These are phyloP conservation scores for Emmelina monodactyla DNA, from an alignment of 2,888 invertebrate species.

Conservation along the genomic window DNA sequence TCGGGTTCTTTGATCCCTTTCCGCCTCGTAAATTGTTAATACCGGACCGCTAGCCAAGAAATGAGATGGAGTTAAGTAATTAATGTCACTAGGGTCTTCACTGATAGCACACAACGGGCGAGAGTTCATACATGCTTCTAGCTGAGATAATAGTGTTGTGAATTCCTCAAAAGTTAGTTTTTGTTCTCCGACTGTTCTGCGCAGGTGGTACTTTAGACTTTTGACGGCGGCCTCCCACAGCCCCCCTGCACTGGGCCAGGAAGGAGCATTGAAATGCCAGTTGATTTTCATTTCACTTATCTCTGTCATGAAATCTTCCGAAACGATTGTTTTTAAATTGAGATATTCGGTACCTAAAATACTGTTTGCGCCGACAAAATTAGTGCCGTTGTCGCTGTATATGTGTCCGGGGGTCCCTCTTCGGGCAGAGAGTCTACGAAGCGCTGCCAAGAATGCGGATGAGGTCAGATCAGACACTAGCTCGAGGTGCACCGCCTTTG, in stretches of 20 bases:
- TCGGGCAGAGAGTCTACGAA: neutral
- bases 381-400: neutral
- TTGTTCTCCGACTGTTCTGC: neutral
- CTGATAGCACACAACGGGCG: neutral
- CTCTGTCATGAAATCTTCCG: no score
- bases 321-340: no score
- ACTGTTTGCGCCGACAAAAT: neutral
- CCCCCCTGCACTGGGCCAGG: neutral
- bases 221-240: neutral
- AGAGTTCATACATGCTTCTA: neutral
- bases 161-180: neutral
- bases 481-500: neutral
- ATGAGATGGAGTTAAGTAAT: slow-evolving; percentile 1
- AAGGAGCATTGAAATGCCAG: neutral
- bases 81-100: neutral
- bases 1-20: neutral
- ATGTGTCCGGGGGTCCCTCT: neutral
- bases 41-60: neutral
- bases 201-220: neutral
- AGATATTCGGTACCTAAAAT: no score
- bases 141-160: neutral
- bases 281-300: slow-evolving; percentile 5
- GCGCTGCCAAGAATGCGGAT: neutral
- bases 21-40: neutral
- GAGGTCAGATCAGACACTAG: neutral